phyloP scores from a whole-genome alignment of 2,797 vertebrate species.

The Protosalanx chinensis region DNA sequence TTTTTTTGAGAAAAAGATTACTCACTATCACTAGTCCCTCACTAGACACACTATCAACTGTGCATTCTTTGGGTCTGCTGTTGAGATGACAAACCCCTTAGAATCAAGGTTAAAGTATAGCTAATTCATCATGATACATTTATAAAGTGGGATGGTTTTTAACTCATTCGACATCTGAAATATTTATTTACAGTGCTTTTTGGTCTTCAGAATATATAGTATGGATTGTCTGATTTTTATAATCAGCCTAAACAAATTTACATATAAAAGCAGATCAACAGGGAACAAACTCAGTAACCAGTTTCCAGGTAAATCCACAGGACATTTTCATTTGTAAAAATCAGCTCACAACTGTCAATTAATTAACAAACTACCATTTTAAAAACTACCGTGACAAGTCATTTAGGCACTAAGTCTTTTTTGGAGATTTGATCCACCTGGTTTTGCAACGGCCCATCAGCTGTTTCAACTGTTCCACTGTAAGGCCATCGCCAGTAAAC shows the following conservation, averaged over 20 bases:
- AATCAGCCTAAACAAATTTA: conserved; percentile 2
- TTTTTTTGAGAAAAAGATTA: no score
- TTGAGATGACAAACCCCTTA: no score
- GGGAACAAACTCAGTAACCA: conserved; percentile 4
- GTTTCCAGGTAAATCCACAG: not conserved
- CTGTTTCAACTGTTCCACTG: conserved; percentile 4
- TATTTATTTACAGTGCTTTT: conserved; percentile 1
- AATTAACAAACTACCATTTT: not conserved
- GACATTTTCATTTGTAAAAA: not conserved
- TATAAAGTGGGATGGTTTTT: no score
- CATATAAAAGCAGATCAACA: conserved; percentile 9
- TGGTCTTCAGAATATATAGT: conserved; percentile 7
- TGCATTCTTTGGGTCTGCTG: no score
- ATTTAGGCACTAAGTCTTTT: conserved; percentile 50
- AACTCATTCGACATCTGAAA: conserved; percentile 1
- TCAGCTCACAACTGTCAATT: conserved; percentile 6
- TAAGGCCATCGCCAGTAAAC: conserved; percentile 39
- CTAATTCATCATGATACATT: no score
- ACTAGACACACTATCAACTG: no score
- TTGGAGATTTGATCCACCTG: conserved; percentile 17
- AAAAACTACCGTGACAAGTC: conserved; percentile 36
- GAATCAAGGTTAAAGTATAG: no score
- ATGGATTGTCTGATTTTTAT: not conserved
- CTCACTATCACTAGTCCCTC: no score
- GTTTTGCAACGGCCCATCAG: conserved; percentile 24